Conservation (phyloP, 2,113 vertebrate genomes). For the Piliocolobus tephrosceles region DNA sequence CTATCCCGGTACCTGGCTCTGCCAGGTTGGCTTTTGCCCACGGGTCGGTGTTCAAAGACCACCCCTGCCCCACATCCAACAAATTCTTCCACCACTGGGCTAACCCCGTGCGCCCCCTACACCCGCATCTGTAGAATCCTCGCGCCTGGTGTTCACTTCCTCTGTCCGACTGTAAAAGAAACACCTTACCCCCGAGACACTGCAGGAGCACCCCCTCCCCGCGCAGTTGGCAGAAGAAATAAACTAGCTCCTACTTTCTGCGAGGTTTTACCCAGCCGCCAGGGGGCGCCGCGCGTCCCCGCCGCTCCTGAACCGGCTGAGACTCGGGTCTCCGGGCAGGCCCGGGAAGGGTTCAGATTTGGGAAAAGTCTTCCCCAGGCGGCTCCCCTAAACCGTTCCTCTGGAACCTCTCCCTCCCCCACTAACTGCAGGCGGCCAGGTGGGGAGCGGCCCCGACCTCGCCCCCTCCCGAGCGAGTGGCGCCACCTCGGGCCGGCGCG, state of each 20-base stretch:
- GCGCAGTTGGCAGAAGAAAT: not conserved
- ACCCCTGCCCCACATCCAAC: not conserved
- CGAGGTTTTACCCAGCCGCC: constrained; percentile 65
- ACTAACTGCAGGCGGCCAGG: not conserved
- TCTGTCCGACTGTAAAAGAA: not conserved
- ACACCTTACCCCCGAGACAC: not conserved
- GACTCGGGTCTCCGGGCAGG: rapidly evolving
- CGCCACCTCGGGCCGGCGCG: constrained; percentile 64
- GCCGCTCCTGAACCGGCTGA: rapidly evolving
- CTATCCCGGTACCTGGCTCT: not conserved
- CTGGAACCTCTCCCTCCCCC: not conserved
- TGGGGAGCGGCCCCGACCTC: not conserved
- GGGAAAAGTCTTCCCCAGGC: not conserved
- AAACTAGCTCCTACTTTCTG: not conserved
- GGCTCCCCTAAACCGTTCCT: not conserved
- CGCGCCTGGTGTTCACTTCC: not conserved
- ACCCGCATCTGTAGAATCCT: not conserved
- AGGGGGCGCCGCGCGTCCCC: constrained; percentile 53
- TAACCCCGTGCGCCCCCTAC: not conserved
- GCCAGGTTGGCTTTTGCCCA: not conserved
- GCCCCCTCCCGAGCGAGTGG: constrained; percentile 39
- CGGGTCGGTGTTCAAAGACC: not conserved
- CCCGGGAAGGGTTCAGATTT: not conserved
- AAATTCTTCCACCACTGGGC: not conserved
- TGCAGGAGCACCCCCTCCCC: not conserved